phyloP scores from a whole-genome alignment of 2,113 vertebrate species.

The Eptesicus fuscus region DNA sequence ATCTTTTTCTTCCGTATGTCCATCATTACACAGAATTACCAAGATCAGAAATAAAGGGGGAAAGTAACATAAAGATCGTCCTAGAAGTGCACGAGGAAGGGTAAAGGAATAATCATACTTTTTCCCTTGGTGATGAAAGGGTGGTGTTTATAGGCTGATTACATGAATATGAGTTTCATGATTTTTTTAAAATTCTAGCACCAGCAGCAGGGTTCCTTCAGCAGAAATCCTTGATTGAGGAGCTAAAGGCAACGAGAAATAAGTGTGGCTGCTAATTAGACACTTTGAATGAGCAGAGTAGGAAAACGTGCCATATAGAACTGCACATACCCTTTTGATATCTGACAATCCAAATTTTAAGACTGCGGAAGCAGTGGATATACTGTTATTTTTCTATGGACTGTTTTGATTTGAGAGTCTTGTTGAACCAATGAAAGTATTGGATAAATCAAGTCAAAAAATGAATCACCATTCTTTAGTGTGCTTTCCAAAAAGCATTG shows the following conservation, averaged over 20 bases:
- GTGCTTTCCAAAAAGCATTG: slow-evolving; percentile 73
- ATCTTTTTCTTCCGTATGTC: not conserved
- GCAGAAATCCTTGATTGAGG: slow-evolving; percentile 74
- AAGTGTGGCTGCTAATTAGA: slow-evolving; percentile 73
- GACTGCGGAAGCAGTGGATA: slow-evolving; percentile 53
- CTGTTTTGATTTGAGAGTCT: slow-evolving; percentile 79
- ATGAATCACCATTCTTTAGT: slow-evolving; percentile 73
- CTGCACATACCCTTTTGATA: not conserved
- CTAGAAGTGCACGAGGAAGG: not conserved
- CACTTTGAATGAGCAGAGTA: slow-evolving; percentile 42
- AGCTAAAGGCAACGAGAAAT: slow-evolving; percentile 65
- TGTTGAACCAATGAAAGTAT: slow-evolving; percentile 72
- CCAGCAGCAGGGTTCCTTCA: slow-evolving; percentile 72
- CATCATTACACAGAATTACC: not conserved
- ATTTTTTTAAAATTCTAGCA: slow-evolving; percentile 56
- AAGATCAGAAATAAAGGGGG: not conserved
- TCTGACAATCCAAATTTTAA: slow-evolving; percentile 77
- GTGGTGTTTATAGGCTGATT: slow-evolving; percentile 67
- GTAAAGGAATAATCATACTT: not conserved
- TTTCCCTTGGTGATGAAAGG: slow-evolving; percentile 36
- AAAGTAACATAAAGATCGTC: not conserved
- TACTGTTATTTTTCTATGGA: slow-evolving; percentile 72
- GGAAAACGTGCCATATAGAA: slow-evolving; percentile 14
- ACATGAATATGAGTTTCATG: slow-evolving; percentile 64
- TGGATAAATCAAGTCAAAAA: slow-evolving; percentile 77